Percentiles rank a stretch among this genome's conserved stretches.
Evolutionary conservation across 1,140 invertebrate species (phyloP).

Genomic region (Babylonia areolata): DNA sequence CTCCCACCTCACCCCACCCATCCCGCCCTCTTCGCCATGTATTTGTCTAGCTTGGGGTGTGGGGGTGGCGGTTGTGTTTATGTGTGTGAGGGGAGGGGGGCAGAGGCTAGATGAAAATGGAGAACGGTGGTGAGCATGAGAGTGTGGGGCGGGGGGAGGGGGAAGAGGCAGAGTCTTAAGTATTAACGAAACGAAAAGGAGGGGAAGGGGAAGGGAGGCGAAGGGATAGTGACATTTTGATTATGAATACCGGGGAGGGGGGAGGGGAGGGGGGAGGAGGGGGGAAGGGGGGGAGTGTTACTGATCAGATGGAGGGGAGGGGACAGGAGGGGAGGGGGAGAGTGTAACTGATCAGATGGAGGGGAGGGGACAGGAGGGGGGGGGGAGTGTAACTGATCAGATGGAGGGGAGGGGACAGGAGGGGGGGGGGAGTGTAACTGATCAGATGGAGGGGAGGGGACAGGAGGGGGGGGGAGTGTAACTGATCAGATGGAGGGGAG

Average conservation of each 20-base stretch:
- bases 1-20: not conserved
- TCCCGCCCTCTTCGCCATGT: not conserved
- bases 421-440: too few species aligned
- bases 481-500: too few species aligned
- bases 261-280: constrained; percentile 6
- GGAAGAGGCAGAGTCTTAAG: not conserved
- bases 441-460: too few species aligned
- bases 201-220: not conserved
- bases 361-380: too few species aligned
- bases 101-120: not conserved
- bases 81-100: not conserved
- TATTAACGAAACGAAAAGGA: not conserved
- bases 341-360: too few species aligned
- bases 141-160: not conserved
- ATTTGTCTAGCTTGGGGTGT: not conserved
- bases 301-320: too few species aligned
- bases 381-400: too few species aligned
- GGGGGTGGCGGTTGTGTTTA: not conserved
- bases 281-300: not conserved
- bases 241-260: not conserved
- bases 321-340: too few species aligned
- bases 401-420: too few species aligned
- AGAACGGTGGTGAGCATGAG: not conserved
- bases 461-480: too few species aligned
- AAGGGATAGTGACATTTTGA: too few species aligned